Conservation (phyloP, 2,113 vertebrate genomes). For the Gobiocypris rarus region DNA sequence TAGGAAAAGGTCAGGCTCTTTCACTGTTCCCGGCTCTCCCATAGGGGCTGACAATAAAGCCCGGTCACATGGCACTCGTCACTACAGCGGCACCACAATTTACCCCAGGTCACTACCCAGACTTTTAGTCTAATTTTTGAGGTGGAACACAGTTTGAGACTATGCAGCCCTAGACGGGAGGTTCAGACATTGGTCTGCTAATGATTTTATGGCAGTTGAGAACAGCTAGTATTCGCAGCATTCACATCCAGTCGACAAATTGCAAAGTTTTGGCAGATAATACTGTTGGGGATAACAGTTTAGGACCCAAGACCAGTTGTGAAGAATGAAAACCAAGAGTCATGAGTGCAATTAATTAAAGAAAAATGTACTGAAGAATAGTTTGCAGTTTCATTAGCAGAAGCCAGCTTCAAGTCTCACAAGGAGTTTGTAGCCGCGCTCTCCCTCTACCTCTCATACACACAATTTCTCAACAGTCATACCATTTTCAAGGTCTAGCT, state of each 20-base stretch:
- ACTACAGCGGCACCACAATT: not conserved
- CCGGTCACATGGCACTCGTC: not conserved
- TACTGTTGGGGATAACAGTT: too few species aligned
- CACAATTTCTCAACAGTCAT: too few species aligned
- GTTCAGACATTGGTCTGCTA: slow-evolving; percentile 17
- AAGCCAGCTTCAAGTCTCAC: too few species aligned
- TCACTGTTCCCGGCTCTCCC: slow-evolving; percentile 1
- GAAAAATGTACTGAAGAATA: too few species aligned
- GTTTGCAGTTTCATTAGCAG: too few species aligned
- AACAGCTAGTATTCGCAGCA: not conserved
- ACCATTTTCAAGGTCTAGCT: too few species aligned
- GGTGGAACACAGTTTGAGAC: slow-evolving; percentile 28
- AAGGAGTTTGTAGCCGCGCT: too few species aligned
- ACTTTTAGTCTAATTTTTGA: slow-evolving; percentile 9
- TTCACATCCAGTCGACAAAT: not conserved
- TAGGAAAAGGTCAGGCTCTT: slow-evolving; percentile 41
- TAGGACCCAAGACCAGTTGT: too few species aligned
- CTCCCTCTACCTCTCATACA: too few species aligned
- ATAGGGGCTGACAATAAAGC: slow-evolving; percentile 30
- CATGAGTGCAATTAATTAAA: too few species aligned
- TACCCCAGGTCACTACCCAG: not conserved
- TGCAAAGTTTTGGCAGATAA: not conserved
- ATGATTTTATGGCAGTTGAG: not conserved
- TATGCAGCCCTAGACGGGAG: not conserved
- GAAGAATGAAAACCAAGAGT: too few species aligned